phyloP scores from a whole-genome alignment of 1,140 invertebrate genomes.

The Lycorma delicatula region DNA sequence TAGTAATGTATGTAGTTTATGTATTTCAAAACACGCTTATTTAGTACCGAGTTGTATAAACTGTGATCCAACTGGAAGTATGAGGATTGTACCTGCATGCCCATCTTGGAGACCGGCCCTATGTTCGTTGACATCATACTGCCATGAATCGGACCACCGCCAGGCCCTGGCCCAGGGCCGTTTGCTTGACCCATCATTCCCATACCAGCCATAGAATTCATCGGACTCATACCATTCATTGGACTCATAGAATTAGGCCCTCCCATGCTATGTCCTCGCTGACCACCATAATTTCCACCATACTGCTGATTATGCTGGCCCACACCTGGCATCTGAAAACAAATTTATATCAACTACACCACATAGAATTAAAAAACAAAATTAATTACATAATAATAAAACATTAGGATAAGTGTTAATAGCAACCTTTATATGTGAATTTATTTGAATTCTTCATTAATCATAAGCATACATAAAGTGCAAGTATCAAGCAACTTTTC shows the following conservation, averaged over 20 bases:
- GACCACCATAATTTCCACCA: constrained; percentile 44
- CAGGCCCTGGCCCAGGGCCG: constrained; percentile 25
- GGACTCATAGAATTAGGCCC: constrained; percentile 37
- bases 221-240: constrained; percentile 24
- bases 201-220: constrained; percentile 44
- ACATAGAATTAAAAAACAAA: too few relatives aligned
- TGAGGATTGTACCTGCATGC: constrained; percentile 47
- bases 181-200: constrained; percentile 38
- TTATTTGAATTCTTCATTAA: neutral
- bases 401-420: too few relatives aligned
- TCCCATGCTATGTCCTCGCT: constrained; percentile 40
- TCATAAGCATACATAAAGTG: neutral
- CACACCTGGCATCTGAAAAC: constrained; percentile 37
- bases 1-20: neutral
- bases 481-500: too few relatives aligned
- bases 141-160: constrained; percentile 41
- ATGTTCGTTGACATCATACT: constrained; percentile 51
- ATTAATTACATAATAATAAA: too few relatives aligned
- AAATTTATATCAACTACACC: too few relatives aligned
- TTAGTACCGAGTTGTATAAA: neutral
- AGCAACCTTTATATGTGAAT: too few relatives aligned
- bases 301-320: constrained; percentile 43
- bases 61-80: neutral
- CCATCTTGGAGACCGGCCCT: constrained; percentile 44
- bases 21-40: neutral